phyloP scores from a whole-genome alignment of 2,888 invertebrate genomes.

The Lasioglossum pauxillum region DNA sequence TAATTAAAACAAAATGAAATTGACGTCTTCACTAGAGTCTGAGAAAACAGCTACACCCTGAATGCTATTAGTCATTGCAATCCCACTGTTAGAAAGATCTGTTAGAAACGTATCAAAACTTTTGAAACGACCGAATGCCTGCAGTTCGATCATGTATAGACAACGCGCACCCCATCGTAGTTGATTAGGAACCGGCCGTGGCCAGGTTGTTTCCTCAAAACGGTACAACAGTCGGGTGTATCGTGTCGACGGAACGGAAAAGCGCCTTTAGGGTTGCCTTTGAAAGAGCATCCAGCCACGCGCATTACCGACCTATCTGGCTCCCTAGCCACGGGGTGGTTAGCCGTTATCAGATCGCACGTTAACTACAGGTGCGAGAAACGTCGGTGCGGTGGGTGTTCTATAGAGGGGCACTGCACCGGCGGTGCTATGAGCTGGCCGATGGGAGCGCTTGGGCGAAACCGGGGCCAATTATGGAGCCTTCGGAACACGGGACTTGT shows the following conservation, averaged over 20 bases:
- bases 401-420: neutral
- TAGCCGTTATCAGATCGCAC: slow-evolving; percentile 79
- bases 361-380: slow-evolving; percentile 77
- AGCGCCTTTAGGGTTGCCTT: slow-evolving; percentile 75
- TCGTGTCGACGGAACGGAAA: slow-evolving; percentile 73
- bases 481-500: slow-evolving; percentile 22
- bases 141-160: neutral
- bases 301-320: slow-evolving; percentile 78
- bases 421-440: neutral
- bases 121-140: neutral
- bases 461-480: slow-evolving; percentile 41
- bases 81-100: too few relatives aligned
- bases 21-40: too few relatives aligned
- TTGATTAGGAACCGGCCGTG: slow-evolving; percentile 31
- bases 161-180: neutral
- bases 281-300: slow-evolving; percentile 80
- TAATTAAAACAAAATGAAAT: too few relatives aligned
- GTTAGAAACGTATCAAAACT: too few relatives aligned
- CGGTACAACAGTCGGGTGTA: slow-evolving; percentile 34
- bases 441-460: slow-evolving; percentile 5
- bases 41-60: too few relatives aligned
- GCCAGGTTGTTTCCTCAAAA: slow-evolving; percentile 34
- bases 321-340: slow-evolving; percentile 73
- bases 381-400: slow-evolving; percentile 43
- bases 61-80: too few relatives aligned